Evolutionary conservation across 2,888 invertebrate species (phyloP), one percentile per base, ranked within the genome.

Genomic region (Malacosoma neustria): DNA sequence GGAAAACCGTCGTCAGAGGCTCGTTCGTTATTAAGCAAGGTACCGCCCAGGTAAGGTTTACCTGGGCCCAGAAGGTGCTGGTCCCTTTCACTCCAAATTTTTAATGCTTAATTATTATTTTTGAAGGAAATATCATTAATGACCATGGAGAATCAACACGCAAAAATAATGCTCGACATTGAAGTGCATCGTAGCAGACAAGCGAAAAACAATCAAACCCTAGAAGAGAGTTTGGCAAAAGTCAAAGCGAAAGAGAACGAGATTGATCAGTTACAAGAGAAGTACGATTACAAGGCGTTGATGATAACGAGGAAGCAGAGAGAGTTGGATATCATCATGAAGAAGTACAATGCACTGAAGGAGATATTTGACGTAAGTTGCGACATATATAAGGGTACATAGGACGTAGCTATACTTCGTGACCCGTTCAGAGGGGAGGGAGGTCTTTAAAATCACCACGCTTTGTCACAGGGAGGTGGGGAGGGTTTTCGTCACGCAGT

Each of bases 91-190:
- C n/a, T n/a, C n/a, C n/a, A n/a, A n/a, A n/a, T n/a, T n/a, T n/a
- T n/a, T n/a, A n/a, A 31, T 34, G 6, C 11, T 12, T 32, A n/a
- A 30, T 4, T 3, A 14, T 32, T 7, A 32, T 22, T 32, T 30
- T 40, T 37, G 32, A 59, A 88, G 79, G 91, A 91, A 72, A 74
- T 90, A 41, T 51, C 73, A 3, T 51, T 89, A 32, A 74, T 76
- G 40, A 62, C 82, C 37, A 73, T 85, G 48, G 90, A 91, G 61
- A 90, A 90, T 48, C 74, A 82, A 29, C 88, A 88, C 48, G 89
- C 89, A 0, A 87, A 86, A 45, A 61, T 87, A 39, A 65, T 87
- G 60, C 72, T 84, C 45, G 90, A 90, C 57, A 88, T 88, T 37
- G 92, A 90, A 54, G 84, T 79, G 44, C 81, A 77, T 39, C 71